A percentile compares a stretch with the other conserved stretches of the same genome.
Evolutionary conservation across 2,113 vertebrate species (phyloP).

Genomic region (Podilymbus podiceps): DNA sequence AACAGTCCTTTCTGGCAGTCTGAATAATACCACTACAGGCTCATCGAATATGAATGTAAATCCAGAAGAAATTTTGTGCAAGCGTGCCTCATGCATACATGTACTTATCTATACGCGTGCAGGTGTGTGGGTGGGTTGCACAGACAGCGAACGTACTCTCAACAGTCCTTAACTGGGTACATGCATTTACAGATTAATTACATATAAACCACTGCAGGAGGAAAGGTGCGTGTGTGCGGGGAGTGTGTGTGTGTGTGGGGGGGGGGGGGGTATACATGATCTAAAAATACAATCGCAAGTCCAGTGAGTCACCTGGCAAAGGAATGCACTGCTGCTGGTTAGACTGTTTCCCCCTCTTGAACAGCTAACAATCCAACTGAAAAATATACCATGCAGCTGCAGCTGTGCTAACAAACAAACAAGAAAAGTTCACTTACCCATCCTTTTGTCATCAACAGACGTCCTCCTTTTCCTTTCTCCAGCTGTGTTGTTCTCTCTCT

Average conservation of each 20-base stretch:
- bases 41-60: neutral
- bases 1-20: slow-evolving; percentile 7
- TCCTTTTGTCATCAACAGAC: slow-evolving; percentile 60
- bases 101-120: neutral
- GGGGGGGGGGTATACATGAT: neutral
- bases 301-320: slow-evolving; percentile 66
- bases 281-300: slow-evolving; percentile 70
- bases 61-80: neutral
- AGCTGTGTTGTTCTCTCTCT: slow-evolving; percentile 19
- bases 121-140: neutral
- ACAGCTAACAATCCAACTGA: slow-evolving; percentile 23
- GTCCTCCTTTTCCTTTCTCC: slow-evolving; percentile 18
- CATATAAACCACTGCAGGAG: neutral
- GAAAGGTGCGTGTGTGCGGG: neutral
- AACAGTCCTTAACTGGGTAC: neutral
- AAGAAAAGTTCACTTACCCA: slow-evolving; percentile 83
- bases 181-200: neutral
- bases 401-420: slow-evolving; percentile 54
- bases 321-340: slow-evolving; percentile 52
- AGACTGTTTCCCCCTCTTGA: neutral
- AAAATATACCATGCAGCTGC: slow-evolving; percentile 30
- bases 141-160: neutral
- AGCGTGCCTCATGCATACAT: neutral
- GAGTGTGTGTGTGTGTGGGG: no score
- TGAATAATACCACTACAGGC: neutral